Conservation (phyloP, 2,888 invertebrate genomes). For the Amblyteles armatorius region DNA sequence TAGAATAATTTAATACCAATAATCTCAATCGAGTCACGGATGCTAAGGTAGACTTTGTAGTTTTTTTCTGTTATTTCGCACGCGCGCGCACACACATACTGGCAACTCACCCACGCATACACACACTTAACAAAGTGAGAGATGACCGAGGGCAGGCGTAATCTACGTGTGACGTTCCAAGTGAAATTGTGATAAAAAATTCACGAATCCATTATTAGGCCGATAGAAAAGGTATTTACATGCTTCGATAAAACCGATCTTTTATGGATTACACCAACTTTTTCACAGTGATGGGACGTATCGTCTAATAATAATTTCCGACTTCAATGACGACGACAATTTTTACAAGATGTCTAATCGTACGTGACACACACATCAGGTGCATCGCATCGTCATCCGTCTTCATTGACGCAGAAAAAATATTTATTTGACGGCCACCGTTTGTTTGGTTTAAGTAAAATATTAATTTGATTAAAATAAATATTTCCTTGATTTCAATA, state of each 20-base stretch:
- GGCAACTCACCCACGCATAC: background rate
- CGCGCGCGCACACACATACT: background rate
- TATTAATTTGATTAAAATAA: too few relatives aligned
- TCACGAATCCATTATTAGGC: conserved; percentile 69
- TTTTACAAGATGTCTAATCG: conserved; percentile 6
- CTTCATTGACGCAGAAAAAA: background rate
- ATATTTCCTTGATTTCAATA: too few relatives aligned
- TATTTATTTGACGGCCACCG: too few relatives aligned
- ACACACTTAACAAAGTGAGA: conserved; percentile 49
- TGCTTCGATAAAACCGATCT: background rate
- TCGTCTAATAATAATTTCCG: conserved; percentile 1
- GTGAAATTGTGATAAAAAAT: conserved; percentile 48
- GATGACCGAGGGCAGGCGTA: conserved; percentile 34
- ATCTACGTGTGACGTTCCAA: background rate
- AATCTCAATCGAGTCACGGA: conserved; percentile 11
- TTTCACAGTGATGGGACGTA: conserved; percentile 11
- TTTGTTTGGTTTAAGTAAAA: too few relatives aligned
- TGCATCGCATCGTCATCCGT: background rate
- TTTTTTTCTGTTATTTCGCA: background rate
- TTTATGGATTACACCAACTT: conserved; percentile 10
- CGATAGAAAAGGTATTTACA: conserved; percentile 74
- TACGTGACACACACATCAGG: background rate
- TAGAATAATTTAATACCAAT: conserved; percentile 3
- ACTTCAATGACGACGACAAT: background rate
- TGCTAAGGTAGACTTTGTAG: conserved; percentile 18